These are phyloP conservation scores for Drosophila guanche DNA, from an alignment of 1,140 invertebrate genomes.

Conservation along the genomic window DNA sequence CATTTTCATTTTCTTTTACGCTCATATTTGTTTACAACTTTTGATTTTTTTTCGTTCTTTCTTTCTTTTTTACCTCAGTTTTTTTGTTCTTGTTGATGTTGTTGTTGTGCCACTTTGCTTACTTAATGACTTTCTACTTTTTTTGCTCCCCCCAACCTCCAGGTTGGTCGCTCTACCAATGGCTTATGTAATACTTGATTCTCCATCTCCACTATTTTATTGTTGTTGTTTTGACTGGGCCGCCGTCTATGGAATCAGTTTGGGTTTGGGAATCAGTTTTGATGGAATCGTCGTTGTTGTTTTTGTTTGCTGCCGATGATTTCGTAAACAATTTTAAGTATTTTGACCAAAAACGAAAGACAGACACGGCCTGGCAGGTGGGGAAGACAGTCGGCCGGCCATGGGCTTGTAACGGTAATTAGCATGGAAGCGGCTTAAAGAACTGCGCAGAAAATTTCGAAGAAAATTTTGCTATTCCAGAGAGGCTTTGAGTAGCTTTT, in stretches of 20 bases:
- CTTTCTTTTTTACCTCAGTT: conserved; percentile 51
- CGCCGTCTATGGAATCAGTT: conserved; percentile 32
- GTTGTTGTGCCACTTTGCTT: conserved; percentile 37
- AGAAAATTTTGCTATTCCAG: conserved; percentile 6
- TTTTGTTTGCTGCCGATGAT: conserved; percentile 22
- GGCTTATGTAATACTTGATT: conserved; percentile 55
- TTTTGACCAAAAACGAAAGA: conserved; percentile 37
- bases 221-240: conserved; percentile 34
- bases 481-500: background rate
- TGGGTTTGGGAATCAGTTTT: conserved; percentile 11
- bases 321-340: conserved; percentile 52
- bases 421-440: conserved; percentile 38
- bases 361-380: conserved; percentile 11
- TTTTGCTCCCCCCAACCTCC: background rate
- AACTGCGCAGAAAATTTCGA: conserved; percentile 10
- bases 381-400: no score
- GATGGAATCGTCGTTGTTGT: conserved; percentile 27
- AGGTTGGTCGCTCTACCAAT: no score
- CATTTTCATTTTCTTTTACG: conserved; percentile 74
- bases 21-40: conserved; percentile 61
- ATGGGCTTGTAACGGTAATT: conserved; percentile 62
- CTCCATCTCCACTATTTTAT: conserved; percentile 1
- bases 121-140: conserved; percentile 48
- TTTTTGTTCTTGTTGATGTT: conserved; percentile 32
- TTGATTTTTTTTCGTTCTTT: conserved; percentile 60